Evolutionary conservation across 2,113 vertebrate genomes (phyloP), one percentile per base, ranked within the genome.

Genomic region (Gadus chalcogrammus): DNA sequence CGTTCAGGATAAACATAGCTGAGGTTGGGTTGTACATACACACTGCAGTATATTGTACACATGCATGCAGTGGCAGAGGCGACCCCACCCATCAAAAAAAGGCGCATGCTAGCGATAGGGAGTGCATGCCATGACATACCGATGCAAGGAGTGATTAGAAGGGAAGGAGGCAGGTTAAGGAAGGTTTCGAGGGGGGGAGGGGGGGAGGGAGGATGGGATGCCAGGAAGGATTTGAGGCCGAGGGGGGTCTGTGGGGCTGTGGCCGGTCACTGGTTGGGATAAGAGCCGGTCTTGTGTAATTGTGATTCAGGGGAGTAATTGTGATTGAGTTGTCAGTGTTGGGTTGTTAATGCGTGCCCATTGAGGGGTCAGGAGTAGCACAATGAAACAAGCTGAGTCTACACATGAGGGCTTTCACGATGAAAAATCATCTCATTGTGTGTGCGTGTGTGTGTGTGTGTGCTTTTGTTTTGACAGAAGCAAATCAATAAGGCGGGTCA

Each of bases 1-100:
- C 70, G 66, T 70, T 88, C 91, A 93, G 92, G 91, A 92, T 93
- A 93, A 93, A 91, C 91, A 73, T 71, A 64, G 69, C 65, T 64
- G 31, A 78, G 15, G 15, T 78, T 73, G 70, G 11, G 35, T 53
- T 24, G 64, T 16, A 71, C 67, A 81, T 69, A 70, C 17, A 71
- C 80, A 75, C 69, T 58, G 85, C 84, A 82, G 82, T 85, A 48
- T 48, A 48, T 48, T 48, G 42, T 48, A 12, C 12, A 48, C 12
- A 13, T 9, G 11, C 42, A 48, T 79, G 84, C 82, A 53, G 70
- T 48, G 68, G 83, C 80, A 78, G 68, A 67, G 80, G 83, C 78
- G 85, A 52, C 87, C 89, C 42, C 42, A 82, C 69, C 18, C 15
- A 48, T 48, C 8, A 9, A 48, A 18, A 18, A 80, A 64, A 76